These are phyloP conservation scores for Gavialis gangeticus DNA, from an alignment of 2,113 vertebrate genomes.

Conservation along the genomic window DNA sequence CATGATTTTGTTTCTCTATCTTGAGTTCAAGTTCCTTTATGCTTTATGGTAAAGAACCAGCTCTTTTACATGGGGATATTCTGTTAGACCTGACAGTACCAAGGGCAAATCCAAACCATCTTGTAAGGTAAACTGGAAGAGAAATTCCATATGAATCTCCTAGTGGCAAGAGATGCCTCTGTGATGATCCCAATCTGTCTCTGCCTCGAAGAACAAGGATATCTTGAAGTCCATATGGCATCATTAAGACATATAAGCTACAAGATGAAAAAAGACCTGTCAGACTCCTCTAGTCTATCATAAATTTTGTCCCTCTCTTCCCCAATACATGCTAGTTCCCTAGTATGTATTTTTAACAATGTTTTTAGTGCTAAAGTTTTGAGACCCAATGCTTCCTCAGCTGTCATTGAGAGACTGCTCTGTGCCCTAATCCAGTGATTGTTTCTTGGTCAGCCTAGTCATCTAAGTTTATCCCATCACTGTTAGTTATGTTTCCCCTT, in stretches of 20 bases:
- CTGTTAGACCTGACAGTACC: neutral
- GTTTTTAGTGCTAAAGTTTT: neutral
- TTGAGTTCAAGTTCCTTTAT: neutral
- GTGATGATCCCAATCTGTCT: neutral
- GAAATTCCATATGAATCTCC: rapidly evolving
- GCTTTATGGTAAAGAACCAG: neutral
- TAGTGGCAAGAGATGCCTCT: neutral
- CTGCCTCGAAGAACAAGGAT: neutral
- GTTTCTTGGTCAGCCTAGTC: neutral
- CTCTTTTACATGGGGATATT: neutral
- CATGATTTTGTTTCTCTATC: neutral
- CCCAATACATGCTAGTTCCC: neutral
- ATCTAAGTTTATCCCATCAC: neutral
- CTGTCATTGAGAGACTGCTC: neutral
- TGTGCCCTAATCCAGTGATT: neutral
- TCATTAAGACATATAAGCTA: neutral
- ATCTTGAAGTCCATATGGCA: neutral
- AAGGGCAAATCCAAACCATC: neutral
- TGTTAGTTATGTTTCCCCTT: neutral
- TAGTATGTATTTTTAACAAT: neutral
- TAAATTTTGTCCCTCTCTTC: neutral
- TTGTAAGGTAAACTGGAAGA: neutral
- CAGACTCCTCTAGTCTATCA: neutral
- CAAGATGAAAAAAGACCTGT: neutral
- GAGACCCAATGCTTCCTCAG: neutral